Percentiles rank a stretch among this genome's conserved stretches.
Evolutionary conservation across 2,888 invertebrate genomes (phyloP).

Genomic region (Drosophila hawaiiensis): DNA sequence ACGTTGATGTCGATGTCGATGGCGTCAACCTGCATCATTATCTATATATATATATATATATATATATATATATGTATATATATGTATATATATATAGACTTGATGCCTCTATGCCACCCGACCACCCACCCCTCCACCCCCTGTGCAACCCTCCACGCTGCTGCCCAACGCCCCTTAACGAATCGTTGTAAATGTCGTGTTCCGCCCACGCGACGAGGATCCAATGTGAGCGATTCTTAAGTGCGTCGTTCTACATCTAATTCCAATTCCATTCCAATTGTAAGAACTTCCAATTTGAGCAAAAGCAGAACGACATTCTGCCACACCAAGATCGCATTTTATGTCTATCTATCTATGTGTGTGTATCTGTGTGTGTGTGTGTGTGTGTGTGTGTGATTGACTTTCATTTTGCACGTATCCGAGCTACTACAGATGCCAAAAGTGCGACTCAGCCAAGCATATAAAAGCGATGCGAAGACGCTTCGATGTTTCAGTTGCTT

Average conservation of each 20-base stretch:
- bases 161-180: not conserved
- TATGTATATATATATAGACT: too few species aligned
- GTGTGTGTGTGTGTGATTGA: constrained; percentile 42
- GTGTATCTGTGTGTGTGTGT: constrained; percentile 16
- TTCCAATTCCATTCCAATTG: constrained; percentile 66
- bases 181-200: constrained; percentile 6
- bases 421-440: constrained; percentile 24
- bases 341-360: not conserved
- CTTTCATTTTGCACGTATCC: constrained; percentile 57
- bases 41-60: not conserved
- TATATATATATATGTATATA: not conserved
- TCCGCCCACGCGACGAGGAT: constrained; percentile 60
- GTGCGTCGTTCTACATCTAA: constrained; percentile 50
- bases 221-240: constrained; percentile 48
- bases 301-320: constrained; percentile 56
- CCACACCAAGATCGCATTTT: constrained; percentile 62
- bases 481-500: constrained; percentile 72
- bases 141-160: not conserved
- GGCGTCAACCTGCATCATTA: constrained; percentile 71
- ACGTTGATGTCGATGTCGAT: constrained; percentile 42
- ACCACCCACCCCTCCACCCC: not conserved
- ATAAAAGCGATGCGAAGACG: constrained; percentile 65
- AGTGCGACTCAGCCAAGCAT: constrained; percentile 57
- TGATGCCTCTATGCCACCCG: not conserved
- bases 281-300: constrained; percentile 78